These are phyloP conservation scores for Metacarcinus magister DNA, from an alignment of 2,888 invertebrate species.

Conservation along the genomic window DNA sequence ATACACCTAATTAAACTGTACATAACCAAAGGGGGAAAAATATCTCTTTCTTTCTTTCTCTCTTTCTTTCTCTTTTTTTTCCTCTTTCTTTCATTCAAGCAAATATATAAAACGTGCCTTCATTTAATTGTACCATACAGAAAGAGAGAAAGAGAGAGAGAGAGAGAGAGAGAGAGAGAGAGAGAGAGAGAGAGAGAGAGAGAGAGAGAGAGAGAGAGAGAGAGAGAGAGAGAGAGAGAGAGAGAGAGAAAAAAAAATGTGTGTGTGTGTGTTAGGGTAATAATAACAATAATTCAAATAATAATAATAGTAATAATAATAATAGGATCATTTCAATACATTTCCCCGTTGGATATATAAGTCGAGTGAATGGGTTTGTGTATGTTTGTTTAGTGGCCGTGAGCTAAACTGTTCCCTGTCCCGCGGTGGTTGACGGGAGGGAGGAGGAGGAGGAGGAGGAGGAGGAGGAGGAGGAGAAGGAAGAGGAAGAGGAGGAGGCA, in stretches of 20 bases:
- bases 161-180: not conserved
- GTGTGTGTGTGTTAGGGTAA: not conserved
- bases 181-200: not conserved
- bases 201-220: not conserved
- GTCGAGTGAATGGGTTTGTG: not conserved
- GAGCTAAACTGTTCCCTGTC: not conserved
- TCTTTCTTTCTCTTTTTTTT: not conserved
- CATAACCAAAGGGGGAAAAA: too few relatives aligned
- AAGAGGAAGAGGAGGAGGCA: not conserved
- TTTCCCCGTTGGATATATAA: not conserved
- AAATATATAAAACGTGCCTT: too few relatives aligned
- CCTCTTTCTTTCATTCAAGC: constrained; percentile 18
- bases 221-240: too few relatives aligned
- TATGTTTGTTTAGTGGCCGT: constrained; percentile 41
- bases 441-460: constrained; percentile 47
- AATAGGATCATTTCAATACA: constrained; percentile 35
- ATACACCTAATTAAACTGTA: too few relatives aligned
- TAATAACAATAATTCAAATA: not conserved
- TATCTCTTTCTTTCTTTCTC: not conserved
- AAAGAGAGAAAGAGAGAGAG: too few relatives aligned
- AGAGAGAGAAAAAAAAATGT: not conserved
- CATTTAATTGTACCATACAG: too few relatives aligned
- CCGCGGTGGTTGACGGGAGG: not conserved
- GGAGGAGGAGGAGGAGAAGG: not conserved
- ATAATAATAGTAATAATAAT: not conserved